A percentile compares a stretch with the other conserved stretches of the same genome.
Evolutionary conservation across 2,113 vertebrate species (phyloP).

Genomic region (Channa argus): DNA sequence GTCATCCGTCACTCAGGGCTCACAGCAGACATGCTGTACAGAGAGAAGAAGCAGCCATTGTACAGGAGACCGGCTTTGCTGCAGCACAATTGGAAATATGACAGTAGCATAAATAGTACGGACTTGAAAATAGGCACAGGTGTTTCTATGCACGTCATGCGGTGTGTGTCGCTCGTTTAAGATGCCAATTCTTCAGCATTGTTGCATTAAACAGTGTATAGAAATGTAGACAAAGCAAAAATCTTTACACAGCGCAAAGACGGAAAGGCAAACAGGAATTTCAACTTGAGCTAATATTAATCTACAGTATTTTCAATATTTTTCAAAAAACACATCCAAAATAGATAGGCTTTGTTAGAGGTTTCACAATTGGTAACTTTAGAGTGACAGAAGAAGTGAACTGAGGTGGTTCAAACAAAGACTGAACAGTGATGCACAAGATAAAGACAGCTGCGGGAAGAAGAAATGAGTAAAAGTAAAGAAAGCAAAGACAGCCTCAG

Average conservation of each 20-base stretch:
- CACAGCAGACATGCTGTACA: background rate
- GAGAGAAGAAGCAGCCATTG: background rate
- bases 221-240: background rate
- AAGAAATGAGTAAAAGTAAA: slow-evolving; percentile 19
- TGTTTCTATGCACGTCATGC: background rate
- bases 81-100: background rate
- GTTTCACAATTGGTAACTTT: slow-evolving; percentile 5
- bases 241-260: background rate
- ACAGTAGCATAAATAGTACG: too few relatives aligned
- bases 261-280: background rate
- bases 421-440: background rate
- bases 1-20: background rate
- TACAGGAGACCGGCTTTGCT: background rate
- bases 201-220: background rate
- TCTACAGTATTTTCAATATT: background rate
- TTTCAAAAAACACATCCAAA: background rate
- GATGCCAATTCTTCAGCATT: background rate
- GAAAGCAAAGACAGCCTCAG: slow-evolving; percentile 11
- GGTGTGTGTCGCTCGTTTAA: background rate
- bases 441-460: background rate
- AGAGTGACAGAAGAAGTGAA: slow-evolving; percentile 12
- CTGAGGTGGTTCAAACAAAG: slow-evolving; percentile 2
- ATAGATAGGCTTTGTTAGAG: background rate
- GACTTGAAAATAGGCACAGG: background rate
- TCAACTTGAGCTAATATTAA: background rate